phyloP scores from a whole-genome alignment of 2,888 invertebrate species.

The Atherix ibis region DNA sequence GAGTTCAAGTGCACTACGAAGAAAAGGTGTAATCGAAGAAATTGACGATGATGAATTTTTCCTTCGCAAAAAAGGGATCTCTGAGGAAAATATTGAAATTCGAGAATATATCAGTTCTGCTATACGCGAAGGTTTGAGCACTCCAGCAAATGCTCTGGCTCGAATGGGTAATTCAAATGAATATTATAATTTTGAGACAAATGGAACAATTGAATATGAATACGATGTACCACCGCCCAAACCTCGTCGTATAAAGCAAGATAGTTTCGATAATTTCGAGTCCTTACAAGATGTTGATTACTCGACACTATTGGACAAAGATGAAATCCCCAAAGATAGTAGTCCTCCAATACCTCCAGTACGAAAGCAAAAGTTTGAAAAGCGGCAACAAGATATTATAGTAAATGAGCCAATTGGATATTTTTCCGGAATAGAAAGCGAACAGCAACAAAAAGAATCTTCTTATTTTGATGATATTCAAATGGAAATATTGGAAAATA shows the following conservation, averaged over 20 bases:
- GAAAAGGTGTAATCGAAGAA: constrained; percentile 61
- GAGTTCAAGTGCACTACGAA: constrained; percentile 38
- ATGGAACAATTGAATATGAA: constrained; percentile 19
- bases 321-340: no score
- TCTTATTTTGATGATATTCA: no score
- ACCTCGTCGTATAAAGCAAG: constrained; percentile 25
- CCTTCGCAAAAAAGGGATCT: constrained; percentile 64
- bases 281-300: no score
- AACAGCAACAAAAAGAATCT: no score
- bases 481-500: no score
- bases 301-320: no score
- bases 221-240: constrained; percentile 27
- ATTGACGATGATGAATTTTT: constrained; percentile 80
- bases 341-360: no score
- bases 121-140: constrained; percentile 61
- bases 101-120: constrained; percentile 63
- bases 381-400: no score
- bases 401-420: no score
- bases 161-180: constrained; percentile 36
- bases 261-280: constrained; percentile 19
- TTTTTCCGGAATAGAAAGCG: no score
- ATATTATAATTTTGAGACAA: constrained; percentile 13
- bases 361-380: no score
- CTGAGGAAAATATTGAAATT: constrained; percentile 65
- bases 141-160: constrained; percentile 45